Evolutionary conservation across 2,797 vertebrate species (phyloP).

Genomic region (Petrocephalus schoutedeni): DNA sequence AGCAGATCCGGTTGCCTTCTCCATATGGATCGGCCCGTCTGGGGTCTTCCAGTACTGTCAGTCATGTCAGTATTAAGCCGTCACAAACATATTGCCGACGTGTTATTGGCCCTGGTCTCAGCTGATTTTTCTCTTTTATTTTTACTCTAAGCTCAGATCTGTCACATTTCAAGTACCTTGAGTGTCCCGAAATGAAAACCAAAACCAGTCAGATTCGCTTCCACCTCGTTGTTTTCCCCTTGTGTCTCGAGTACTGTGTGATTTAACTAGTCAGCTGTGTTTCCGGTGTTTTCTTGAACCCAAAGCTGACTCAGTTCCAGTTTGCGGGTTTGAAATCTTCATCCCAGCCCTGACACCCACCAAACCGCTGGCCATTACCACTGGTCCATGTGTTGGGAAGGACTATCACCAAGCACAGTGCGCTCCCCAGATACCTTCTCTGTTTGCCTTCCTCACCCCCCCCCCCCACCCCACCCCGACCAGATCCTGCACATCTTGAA

Average conservation of each 20-base stretch:
- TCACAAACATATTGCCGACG: neutral
- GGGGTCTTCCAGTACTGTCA: neutral
- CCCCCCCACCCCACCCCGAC: neutral
- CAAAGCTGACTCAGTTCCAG: neutral
- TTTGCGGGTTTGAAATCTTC: neutral
- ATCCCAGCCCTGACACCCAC: neutral
- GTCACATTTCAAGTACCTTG: neutral
- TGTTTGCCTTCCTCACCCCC: neutral
- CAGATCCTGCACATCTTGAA: conserved; percentile 44
- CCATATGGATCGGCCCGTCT: neutral
- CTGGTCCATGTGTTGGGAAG: neutral
- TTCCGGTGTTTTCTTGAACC: neutral
- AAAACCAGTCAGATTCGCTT: neutral
- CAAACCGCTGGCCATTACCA: neutral
- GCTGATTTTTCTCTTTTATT: neutral
- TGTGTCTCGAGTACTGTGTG: neutral
- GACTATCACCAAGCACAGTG: neutral
- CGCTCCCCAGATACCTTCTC: neutral
- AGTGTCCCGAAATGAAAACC: neutral
- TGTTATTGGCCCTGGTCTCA: neutral
- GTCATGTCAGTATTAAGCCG: neutral
- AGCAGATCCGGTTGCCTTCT: neutral
- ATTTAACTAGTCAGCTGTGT: neutral
- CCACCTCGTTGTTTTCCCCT: neutral
- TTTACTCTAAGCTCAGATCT: neutral